A percentile compares a stretch with the other conserved stretches of the same genome.
Conservation (phyloP, 2,888 invertebrate genomes). For the Himalopsyche japonica region DNA sequence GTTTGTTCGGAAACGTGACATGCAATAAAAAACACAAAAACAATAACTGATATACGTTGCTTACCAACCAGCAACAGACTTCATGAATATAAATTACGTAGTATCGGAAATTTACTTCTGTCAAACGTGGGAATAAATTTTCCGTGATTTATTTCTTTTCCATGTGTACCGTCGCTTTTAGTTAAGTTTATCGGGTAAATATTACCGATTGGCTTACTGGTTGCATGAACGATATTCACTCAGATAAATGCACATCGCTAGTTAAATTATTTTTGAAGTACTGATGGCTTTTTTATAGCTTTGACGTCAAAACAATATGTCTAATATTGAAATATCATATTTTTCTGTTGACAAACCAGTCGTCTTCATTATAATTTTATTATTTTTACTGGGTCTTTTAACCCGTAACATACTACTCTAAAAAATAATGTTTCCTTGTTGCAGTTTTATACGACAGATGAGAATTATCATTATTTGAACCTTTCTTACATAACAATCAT, state of each 20-base stretch:
- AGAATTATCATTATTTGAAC: no score
- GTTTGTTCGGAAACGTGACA: neutral
- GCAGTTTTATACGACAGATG: no score
- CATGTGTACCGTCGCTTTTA: neutral
- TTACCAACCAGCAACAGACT: neutral
- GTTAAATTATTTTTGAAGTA: neutral
- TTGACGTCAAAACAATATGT: neutral
- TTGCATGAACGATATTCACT: neutral
- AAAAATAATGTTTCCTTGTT: no score
- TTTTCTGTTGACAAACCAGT: no score
- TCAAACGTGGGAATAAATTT: constrained; percentile 1
- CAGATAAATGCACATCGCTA: neutral
- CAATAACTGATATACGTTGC: neutral
- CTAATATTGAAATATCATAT: no score
- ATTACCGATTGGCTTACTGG: neutral
- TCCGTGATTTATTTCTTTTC: neutral
- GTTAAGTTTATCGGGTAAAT: neutral
- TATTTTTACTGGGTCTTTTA: no score
- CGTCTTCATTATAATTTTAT: no score
- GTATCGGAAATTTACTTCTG: neutral
- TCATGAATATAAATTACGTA: constrained; percentile 7
- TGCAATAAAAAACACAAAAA: neutral
- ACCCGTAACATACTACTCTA: no score
- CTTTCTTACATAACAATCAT: no score
- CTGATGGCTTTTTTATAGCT: neutral